Evolutionary conservation across 1,140 invertebrate genomes (phyloP).

Genomic region (Lineus longissimus): DNA sequence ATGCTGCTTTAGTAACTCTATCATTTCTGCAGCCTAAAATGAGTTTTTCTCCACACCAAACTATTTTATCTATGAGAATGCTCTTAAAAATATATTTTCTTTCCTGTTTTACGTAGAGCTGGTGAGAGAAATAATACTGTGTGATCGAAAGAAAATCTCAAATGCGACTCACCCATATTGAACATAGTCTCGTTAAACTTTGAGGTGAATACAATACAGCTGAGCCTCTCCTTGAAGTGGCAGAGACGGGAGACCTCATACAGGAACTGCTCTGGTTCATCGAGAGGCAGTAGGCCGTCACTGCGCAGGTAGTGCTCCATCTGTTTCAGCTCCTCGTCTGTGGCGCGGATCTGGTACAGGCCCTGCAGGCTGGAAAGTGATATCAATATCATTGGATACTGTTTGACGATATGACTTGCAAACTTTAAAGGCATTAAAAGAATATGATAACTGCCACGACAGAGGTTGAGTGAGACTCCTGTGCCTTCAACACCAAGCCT

Average conservation of each 20-base stretch:
- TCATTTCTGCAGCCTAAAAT: too few relatives aligned
- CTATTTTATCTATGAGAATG: too few relatives aligned
- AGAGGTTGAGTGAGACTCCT: too few relatives aligned
- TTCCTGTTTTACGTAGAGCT: too few relatives aligned
- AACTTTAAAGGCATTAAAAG: neutral
- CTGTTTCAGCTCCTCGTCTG: constrained; percentile 6
- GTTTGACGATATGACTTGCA: neutral
- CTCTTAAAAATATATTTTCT: too few relatives aligned
- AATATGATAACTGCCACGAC: too few relatives aligned
- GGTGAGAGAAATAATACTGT: too few relatives aligned
- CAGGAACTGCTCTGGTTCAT: constrained; percentile 44
- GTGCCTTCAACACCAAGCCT: too few relatives aligned
- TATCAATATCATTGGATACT: neutral
- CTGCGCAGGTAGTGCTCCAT: neutral
- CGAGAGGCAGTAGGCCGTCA: constrained; percentile 23
- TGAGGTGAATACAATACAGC: constrained; percentile 44
- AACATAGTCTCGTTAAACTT: constrained; percentile 43
- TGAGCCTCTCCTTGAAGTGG: constrained; percentile 41
- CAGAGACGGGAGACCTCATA: constrained; percentile 44
- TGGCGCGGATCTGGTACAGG: constrained; percentile 8
- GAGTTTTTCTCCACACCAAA: too few relatives aligned
- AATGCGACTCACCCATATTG: constrained; percentile 49
- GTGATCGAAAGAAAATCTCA: too few relatives aligned
- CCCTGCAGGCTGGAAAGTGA: neutral
- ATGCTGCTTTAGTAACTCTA: too few relatives aligned